Evolutionary conservation across 2,888 invertebrate genomes (phyloP), one percentile per base, ranked within the genome.

Genomic region (Lycophotia porphyrea): DNA sequence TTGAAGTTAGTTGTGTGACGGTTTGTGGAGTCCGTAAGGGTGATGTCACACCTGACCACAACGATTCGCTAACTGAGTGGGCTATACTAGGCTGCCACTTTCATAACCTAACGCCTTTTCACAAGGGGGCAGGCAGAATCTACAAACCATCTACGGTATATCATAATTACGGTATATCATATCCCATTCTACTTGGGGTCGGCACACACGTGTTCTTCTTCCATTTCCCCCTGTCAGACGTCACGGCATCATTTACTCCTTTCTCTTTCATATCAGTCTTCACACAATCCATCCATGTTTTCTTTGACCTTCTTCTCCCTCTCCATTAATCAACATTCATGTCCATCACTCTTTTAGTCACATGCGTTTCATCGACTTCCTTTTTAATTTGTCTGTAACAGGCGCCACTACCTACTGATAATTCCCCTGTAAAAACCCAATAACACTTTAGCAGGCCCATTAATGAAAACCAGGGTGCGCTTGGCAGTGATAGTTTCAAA

Each of bases 1-100:
- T 66, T 58, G 44, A 71, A 61, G 78, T 82, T 49, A 61, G 24
- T 44, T n/a, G 47, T 44, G n/a, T 24, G 34, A 27, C 47, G 18
- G 58, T 71, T 39, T 39, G 39, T 44, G 24, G n/a, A 24, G 21
- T 0, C 8, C 2, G 0, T 47, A 31, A n/a, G 5, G 18, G 0
- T 3, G 39, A 11, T 15, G 21, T 24, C 5, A 34, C 31, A 64
- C 24, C 2, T 13, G 39, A 21, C 58, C 5, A n/a, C 1, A 55
- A 31, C 31, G 31, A 31, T 55, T n/a, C 1, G 52, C n/a, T 5
- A n/a, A 27, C 18, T 55, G 27, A 27, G 15, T 55, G 27, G 55
- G 5, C 24, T 1, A 49, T 49, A 11, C 24, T n/a, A 1, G 52
- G 9, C n/a, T 11, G n/a, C 11, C 5, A 18, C 55, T 39, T 31